Base-by-base conservation (phyloP, 2,113 vertebrate genomes). In the Calonectris borealis region DNA sequence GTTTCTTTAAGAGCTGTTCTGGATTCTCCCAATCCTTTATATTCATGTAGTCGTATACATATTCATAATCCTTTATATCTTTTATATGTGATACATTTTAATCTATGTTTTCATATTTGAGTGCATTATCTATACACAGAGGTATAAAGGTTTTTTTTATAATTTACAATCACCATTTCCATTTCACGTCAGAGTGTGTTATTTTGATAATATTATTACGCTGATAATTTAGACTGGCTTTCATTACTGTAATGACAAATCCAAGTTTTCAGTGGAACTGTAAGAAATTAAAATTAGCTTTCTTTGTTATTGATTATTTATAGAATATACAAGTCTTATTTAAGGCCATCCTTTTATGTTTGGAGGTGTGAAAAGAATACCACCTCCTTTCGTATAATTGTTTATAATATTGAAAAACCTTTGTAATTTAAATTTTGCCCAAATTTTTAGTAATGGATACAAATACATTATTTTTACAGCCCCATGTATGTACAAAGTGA, bases 181-280 rank as follows among this genome's bases (percentile, higher is more conserved):
- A 16, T 69, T 83, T 49, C 20, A 66, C 1, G 7, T 72, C 24
- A 66, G 80, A 66, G 80, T 93, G 11, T 96, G 29, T 86, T 88
- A 92, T 96, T 97, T 94, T 92, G 49, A 88, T 78, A 96, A 94
- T 14, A 54, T 93, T 55, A 84, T 88, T 81, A 84, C 72, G 25
- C 71, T 83, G 60, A 34, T 97, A 89, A 90, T 87, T 96, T 95
- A 84, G 40, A 54, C 78, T 87, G 20, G 44, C 60, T 94, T 96
- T 90, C 29, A 79, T 68, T 91, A 40, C 58, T 76, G 31, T 93
- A 79, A 93, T 89, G 76, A 94, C 64, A 93, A 82, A 94, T 92
- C 76, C n/a, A 40, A 71, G 68, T 96, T 97, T 98, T 96, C 70
- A 54, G 54, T 96, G 86, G 93, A 86, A 96, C 20, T 92, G 71